A percentile compares a stretch with the other conserved stretches of the same genome.
These are phyloP conservation scores for Magallana gigas DNA, from an alignment of 1,140 invertebrate genomes.

Conservation along the genomic window DNA sequence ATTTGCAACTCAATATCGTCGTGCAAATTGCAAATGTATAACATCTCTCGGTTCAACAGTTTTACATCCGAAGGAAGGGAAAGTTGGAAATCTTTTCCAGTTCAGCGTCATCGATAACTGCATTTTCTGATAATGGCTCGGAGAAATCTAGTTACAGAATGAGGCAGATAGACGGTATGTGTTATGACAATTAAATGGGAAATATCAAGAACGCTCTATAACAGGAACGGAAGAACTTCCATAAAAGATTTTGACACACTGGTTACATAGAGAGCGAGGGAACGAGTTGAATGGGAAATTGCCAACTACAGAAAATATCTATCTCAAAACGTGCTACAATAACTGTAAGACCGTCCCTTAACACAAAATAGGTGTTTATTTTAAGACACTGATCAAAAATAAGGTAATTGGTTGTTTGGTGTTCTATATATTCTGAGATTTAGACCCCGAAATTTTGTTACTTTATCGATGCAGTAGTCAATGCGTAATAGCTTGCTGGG, in stretches of 20 bases:
- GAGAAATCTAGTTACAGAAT: constrained; percentile 15
- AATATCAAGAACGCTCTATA: neutral
- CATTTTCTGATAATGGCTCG: constrained; percentile 25
- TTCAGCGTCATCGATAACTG: constrained; percentile 17
- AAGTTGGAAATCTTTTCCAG: constrained; percentile 21
- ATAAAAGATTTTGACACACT: neutral
- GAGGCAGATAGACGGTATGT: neutral
- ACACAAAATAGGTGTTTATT: no score
- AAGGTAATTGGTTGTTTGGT: neutral
- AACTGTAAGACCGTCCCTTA: neutral
- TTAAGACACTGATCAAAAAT: no score
- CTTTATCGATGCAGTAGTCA: neutral
- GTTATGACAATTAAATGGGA: constrained; percentile 12
- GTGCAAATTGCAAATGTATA: constrained; percentile 28
- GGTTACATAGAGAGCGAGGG: neutral
- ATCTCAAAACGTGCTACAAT: neutral
- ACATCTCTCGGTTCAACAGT: constrained; percentile 16
- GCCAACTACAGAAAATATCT: neutral
- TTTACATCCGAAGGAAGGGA: neutral
- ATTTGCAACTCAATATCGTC: neutral
- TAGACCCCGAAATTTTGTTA: neutral
- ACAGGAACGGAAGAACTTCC: neutral
- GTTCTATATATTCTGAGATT: neutral
- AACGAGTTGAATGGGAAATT: neutral
- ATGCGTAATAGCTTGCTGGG: neutral